Evolutionary conservation across 64 coral and sea anemone genomes (phyloP).

Genomic region (Trachythela sp.): DNA sequence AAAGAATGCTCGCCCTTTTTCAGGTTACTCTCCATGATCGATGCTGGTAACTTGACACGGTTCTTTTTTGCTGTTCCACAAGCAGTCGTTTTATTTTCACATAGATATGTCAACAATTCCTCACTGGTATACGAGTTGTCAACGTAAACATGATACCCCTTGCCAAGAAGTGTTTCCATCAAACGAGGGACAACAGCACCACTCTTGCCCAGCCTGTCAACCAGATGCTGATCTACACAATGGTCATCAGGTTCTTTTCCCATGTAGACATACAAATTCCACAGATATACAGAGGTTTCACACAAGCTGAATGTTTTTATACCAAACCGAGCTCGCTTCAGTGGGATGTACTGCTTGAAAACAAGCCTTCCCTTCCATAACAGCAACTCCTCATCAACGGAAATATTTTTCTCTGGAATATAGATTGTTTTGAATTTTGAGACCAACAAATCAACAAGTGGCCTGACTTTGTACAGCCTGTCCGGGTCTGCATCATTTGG

Average conservation of each 20-base stretch:
- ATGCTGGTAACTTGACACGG: conserved; percentile 26
- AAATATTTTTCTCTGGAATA: conserved; percentile 29
- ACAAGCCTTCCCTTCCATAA: conserved; percentile 30
- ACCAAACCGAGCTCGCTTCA: conserved; percentile 32
- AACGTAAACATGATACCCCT: conserved; percentile 8
- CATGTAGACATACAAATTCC: conserved; percentile 28
- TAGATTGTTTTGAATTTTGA: conserved; percentile 20
- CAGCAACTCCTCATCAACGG: conserved; percentile 24
- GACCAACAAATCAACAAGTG: conserved; percentile 18
- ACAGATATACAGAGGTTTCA: conserved; percentile 24
- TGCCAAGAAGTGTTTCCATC: neutral
- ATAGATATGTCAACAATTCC: conserved; percentile 10
- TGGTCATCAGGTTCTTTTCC: neutral
- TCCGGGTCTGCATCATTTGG: conserved; percentile 7
- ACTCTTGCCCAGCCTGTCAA: neutral
- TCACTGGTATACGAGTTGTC: conserved; percentile 18
- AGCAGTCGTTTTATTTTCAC: conserved; percentile 16
- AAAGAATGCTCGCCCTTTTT: conserved; percentile 30
- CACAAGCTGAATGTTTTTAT: conserved; percentile 39
- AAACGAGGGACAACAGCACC: neutral
- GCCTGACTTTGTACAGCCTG: conserved; percentile 16
- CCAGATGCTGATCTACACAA: neutral
- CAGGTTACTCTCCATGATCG: neutral
- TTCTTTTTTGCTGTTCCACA: conserved; percentile 39
- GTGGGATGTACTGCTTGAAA: conserved; percentile 26